Base-by-base conservation (phyloP, 2,797 vertebrate species). In the Microctenopoma lineatum region DNA sequence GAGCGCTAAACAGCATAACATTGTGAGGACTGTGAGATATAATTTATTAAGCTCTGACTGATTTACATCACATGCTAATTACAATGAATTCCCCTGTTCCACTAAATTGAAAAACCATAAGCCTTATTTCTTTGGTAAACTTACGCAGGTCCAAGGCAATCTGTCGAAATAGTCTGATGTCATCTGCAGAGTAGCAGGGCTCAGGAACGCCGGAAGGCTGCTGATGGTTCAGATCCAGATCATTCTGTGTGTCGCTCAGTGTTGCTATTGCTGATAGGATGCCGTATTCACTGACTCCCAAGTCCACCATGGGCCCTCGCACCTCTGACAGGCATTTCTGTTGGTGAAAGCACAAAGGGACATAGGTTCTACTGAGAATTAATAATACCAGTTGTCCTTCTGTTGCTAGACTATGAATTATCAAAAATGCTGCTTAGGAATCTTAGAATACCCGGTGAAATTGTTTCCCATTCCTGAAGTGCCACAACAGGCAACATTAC, bases 101-200 rank as follows among this genome's bases (percentile, higher is more conserved):
- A 29, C 8, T 39, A 9, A 41, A 18, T 0, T 13, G 41, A 3
- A 39, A 27, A 61, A n/a, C 27, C 26, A 16, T 52, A 15, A 46
- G 6, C 29, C 11, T 34, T 1, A 15, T 41, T 51, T n/a, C 12
- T 13, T 18, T 4, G 12, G 3, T 60, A 46, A 69, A 88, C 92
- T 92, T 79, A 95, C 93, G 90, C 25, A 95, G 76, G 67, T 94
- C 93, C 14, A 93, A 79, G 11, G 93, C 90, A 4, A 95, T 93
- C 83, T 94, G 92, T 58, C 89, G 88, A 63, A 94, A 92, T 62
- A 93, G 77, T 0, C 84, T 77, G 72, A 93, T 88, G 59, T 94
- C 91, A 0, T 82, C 75, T 0, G 44, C 68, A 46, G 89, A 89
- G 66, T 70, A 84, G 26, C 66, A 21, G 7, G 63, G 53, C 21